Conservation (phyloP, 2,888 invertebrate species). For the Calameuta idolon region DNA sequence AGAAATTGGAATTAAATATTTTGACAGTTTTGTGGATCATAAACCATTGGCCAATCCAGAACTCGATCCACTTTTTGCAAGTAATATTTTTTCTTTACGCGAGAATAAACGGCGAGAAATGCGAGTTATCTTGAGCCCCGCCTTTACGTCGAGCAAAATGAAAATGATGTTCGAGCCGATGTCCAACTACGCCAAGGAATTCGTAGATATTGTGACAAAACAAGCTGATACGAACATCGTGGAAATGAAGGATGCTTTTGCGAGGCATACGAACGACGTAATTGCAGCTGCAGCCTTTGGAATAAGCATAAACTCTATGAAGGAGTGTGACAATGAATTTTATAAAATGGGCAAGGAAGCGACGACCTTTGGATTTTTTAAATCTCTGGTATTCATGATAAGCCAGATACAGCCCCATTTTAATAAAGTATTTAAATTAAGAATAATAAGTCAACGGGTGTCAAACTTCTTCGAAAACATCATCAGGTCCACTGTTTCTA, state of each 20-base stretch:
- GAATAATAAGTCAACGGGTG: slow-evolving; percentile 18
- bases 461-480: slow-evolving; percentile 37
- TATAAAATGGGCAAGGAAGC: slow-evolving; percentile 41
- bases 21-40: slow-evolving; percentile 43
- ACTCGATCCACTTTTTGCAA: slow-evolving; percentile 42
- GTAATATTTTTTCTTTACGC: slow-evolving; percentile 37
- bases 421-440: slow-evolving; percentile 35
- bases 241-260: slow-evolving; percentile 54
- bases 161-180: slow-evolving; percentile 70
- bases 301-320: slow-evolving; percentile 50
- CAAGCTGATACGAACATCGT: slow-evolving; percentile 30
- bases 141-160: slow-evolving; percentile 73
- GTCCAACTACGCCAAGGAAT: slow-evolving; percentile 51
- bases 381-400: slow-evolving; percentile 31
- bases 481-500: slow-evolving; percentile 36
- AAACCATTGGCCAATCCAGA: slow-evolving; percentile 31
- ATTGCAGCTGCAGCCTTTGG: slow-evolving; percentile 56
- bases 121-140: slow-evolving; percentile 69
- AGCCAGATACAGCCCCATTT: slow-evolving; percentile 31
- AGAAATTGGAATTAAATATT: slow-evolving; percentile 40
- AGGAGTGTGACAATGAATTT: slow-evolving; percentile 51
- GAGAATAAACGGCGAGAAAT: slow-evolving; percentile 70
- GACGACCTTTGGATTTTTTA: slow-evolving; percentile 22
- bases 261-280: slow-evolving; percentile 49
- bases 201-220: slow-evolving; percentile 43